Evolutionary conservation across 2,797 vertebrate genomes (phyloP).

Genomic region (Acridotheres tristis): DNA sequence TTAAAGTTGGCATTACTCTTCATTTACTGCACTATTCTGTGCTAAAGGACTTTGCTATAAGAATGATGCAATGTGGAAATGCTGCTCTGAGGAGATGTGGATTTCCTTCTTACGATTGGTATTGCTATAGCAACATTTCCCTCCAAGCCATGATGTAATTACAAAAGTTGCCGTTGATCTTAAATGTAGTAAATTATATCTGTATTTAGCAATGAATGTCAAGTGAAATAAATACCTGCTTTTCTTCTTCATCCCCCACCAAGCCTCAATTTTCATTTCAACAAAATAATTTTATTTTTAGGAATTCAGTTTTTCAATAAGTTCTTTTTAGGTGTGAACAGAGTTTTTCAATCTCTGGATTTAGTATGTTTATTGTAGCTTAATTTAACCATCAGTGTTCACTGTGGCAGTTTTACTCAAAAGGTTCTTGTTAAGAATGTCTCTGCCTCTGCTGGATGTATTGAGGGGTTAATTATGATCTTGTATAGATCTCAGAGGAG

Average conservation of each 20-base stretch:
- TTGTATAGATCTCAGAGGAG: background rate
- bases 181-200: background rate
- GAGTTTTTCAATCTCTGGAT: background rate
- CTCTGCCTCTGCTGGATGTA: background rate
- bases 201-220: background rate
- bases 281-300: background rate
- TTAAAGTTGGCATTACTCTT: background rate
- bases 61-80: background rate
- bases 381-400: background rate
- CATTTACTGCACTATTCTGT: background rate
- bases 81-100: background rate
- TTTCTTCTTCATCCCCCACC: background rate
- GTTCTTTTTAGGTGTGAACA: background rate
- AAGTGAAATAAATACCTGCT: background rate
- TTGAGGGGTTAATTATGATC: background rate
- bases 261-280: background rate
- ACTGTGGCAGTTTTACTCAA: background rate
- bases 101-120: constrained; percentile 21
- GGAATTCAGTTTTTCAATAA: background rate
- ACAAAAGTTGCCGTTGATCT: background rate
- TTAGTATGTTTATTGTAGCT: background rate
- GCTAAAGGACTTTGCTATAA: background rate
- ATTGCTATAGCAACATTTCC: constrained; percentile 29
- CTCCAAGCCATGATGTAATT: background rate
- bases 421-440: background rate